phyloP scores from a whole-genome alignment of 2,113 vertebrate species.

The Condylura cristata region DNA sequence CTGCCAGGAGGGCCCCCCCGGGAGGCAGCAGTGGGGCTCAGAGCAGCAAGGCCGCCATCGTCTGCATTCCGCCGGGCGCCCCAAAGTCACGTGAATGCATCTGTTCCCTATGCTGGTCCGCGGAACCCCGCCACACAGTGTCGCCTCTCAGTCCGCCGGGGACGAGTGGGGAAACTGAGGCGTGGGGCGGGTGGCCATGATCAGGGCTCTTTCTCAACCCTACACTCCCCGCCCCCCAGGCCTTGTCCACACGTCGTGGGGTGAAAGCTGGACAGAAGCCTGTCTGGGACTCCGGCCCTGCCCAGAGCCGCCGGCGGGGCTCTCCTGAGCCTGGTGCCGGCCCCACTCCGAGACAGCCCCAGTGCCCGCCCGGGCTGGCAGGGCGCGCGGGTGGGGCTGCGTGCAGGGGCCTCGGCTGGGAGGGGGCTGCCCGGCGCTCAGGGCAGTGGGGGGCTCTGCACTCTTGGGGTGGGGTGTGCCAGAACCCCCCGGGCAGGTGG shows the following conservation, averaged over 20 bases:
- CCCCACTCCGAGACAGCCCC: no score
- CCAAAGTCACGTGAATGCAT: conserved; percentile 48
- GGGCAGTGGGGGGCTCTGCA: no score
- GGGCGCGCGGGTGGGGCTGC: no score
- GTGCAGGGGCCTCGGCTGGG: no score
- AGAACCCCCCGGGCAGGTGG: no score
- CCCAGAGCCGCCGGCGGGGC: no score
- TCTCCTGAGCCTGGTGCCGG: no score
- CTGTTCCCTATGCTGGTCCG: neutral
- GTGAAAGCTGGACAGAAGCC: rapidly evolving
- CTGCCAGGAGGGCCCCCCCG: neutral
- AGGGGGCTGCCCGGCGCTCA: no score
- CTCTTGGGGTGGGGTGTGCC: no score
- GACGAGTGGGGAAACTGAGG: neutral
- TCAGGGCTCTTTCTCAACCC: neutral
- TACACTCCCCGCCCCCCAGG: neutral
- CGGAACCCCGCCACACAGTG: neutral
- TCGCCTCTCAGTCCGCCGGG: neutral
- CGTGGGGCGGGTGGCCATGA: no score
- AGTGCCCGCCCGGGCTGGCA: no score
- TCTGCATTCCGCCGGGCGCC: neutral
- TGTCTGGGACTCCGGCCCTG: no score
- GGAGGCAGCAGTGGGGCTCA: neutral
- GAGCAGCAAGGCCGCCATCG: neutral
- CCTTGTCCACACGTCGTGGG: rapidly evolving